A percentile compares a stretch with the other conserved stretches of the same genome.
phyloP scores from a whole-genome alignment of 2,113 vertebrate genomes.

The Pseudorhombus dupliciocellatus region DNA sequence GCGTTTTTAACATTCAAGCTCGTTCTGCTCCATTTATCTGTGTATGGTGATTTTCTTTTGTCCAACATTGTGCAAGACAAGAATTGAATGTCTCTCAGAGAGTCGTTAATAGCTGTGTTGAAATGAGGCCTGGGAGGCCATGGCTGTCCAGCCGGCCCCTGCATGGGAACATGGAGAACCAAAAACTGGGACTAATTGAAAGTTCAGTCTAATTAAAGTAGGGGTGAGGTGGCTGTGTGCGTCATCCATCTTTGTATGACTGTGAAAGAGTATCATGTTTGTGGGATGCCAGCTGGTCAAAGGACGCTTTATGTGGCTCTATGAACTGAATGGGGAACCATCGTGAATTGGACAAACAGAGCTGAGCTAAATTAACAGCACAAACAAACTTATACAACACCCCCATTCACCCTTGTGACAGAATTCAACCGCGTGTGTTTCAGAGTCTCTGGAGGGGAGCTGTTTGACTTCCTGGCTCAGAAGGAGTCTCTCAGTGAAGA shows the following conservation, averaged over 20 bases:
- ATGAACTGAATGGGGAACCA: background rate
- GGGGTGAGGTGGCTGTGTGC: conserved; percentile 21
- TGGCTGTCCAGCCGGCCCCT: conserved; percentile 9
- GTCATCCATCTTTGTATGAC: conserved; percentile 18
- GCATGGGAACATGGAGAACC: conserved; percentile 44
- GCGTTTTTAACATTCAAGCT: too few relatives aligned
- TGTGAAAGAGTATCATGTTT: conserved; percentile 28
- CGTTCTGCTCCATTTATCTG: background rate
- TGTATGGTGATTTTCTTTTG: conserved; percentile 45
- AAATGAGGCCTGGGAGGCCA: conserved; percentile 40
- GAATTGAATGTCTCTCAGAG: conserved; percentile 34
- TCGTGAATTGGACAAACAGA: conserved; percentile 5
- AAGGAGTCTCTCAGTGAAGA: conserved; percentile 97
- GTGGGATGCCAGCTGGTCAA: background rate
- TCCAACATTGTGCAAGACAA: conserved; percentile 18
- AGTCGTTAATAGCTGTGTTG: conserved; percentile 42
- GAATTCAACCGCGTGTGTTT: background rate
- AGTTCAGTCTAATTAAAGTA: conserved; percentile 41
- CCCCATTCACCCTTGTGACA: conserved; percentile 52
- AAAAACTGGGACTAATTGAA: conserved; percentile 65
- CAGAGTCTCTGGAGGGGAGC: conserved; percentile 96
- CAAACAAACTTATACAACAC: conserved; percentile 46
- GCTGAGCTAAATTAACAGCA: background rate
- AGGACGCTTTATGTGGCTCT: conserved; percentile 6
- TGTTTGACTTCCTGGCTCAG: conserved; percentile 97